Evolutionary conservation across 2,888 invertebrate species (phyloP).

Genomic region (Odontocolon sp.): DNA sequence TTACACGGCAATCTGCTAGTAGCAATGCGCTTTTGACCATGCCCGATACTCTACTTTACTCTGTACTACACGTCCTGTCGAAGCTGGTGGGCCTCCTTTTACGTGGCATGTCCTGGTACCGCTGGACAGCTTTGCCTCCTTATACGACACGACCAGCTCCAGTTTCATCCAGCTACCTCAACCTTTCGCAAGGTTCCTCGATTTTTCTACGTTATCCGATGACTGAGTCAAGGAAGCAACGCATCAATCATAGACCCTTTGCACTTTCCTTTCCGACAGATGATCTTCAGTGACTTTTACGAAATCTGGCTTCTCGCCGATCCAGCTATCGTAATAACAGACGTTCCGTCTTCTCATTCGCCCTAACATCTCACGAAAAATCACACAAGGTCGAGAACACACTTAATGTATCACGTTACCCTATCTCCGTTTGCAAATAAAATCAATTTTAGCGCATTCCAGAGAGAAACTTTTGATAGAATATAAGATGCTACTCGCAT

Average conservation of each 20-base stretch:
- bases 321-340: neutral
- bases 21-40: conserved; percentile 49
- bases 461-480: too few species aligned
- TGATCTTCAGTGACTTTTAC: neutral
- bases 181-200: too few species aligned
- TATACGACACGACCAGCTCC: too few species aligned
- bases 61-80: conserved; percentile 30
- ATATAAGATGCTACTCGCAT: too few species aligned
- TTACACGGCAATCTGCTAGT: conserved; percentile 62
- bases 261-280: neutral
- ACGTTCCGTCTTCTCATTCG: neutral
- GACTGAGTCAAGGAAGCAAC: too few species aligned
- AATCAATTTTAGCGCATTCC: too few species aligned
- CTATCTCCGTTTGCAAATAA: too few species aligned
- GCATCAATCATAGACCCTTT: neutral
- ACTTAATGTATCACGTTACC: neutral
- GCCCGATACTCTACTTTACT: too few species aligned
- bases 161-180: too few species aligned
- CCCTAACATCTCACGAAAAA: neutral
- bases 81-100: too few species aligned
- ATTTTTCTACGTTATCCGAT: too few species aligned
- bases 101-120: conserved; percentile 1
- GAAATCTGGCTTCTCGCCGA: neutral
- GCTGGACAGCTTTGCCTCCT: too few species aligned
- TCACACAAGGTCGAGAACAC: neutral